Conservation (phyloP, 1,140 invertebrate genomes). For the Tribolium madens region DNA sequence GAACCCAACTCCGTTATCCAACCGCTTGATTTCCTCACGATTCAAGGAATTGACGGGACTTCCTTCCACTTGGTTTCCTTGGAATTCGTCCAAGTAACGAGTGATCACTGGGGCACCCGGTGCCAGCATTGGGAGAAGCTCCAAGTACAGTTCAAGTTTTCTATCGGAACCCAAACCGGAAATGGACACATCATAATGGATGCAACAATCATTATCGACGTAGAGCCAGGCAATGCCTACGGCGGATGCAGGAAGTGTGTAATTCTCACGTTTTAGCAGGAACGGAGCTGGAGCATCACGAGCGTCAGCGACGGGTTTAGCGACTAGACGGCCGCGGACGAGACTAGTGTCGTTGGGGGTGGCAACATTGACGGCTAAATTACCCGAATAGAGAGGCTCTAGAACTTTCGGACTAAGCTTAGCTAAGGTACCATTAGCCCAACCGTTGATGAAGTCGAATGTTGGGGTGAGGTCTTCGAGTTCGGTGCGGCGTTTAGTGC, state of each 20-base stretch:
- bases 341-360: conserved; percentile 69
- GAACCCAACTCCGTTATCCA: conserved; percentile 73
- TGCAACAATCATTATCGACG: conserved; percentile 83
- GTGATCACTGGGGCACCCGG: conserved; percentile 74
- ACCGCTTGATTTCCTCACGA: conserved; percentile 70
- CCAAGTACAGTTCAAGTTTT: conserved; percentile 71
- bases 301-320: conserved; percentile 80
- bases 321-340: conserved; percentile 75
- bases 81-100: conserved; percentile 74
- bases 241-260: conserved; percentile 66
- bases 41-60: conserved; percentile 71
- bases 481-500: conserved; percentile 75
- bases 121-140: conserved; percentile 74
- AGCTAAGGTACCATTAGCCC: conserved; percentile 77
- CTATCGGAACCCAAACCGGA: conserved; percentile 62
- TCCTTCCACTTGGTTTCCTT: conserved; percentile 72
- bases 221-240: conserved; percentile 86
- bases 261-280: conserved; percentile 72
- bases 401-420: conserved; percentile 76
- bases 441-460: conserved; percentile 68
- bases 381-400: conserved; percentile 84
- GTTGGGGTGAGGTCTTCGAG: conserved; percentile 77
- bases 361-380: conserved; percentile 80
- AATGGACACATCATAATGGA: conserved; percentile 83
- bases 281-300: conserved; percentile 76